Percentiles rank a stretch among this genome's conserved stretches.
Conservation (phyloP, 2,888 invertebrate species). For the Phalera bucephala region DNA sequence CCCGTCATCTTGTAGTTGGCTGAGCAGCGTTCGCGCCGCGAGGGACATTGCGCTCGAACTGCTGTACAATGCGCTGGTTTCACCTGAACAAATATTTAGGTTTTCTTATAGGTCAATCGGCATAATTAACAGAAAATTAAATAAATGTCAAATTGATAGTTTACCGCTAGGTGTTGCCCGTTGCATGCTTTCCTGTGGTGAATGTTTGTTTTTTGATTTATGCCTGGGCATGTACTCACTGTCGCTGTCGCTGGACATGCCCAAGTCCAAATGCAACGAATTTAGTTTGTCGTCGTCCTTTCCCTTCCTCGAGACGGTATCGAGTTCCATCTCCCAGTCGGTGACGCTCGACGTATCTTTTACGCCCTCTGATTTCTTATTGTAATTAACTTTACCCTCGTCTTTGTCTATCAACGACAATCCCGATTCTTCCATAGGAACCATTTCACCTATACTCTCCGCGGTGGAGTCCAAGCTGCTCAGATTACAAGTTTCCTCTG, state of each 20-base stretch:
- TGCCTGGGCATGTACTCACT: slow-evolving; percentile 64
- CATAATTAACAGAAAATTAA: slow-evolving; percentile 37
- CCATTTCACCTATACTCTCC: slow-evolving; percentile 65
- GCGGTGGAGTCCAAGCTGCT: slow-evolving; percentile 70
- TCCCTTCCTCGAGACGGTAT: slow-evolving; percentile 72
- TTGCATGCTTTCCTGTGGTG: slow-evolving; percentile 55
- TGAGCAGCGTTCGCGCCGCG: slow-evolving; percentile 73
- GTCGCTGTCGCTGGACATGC: slow-evolving; percentile 80
- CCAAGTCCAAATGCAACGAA: slow-evolving; percentile 72
- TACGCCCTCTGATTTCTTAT: slow-evolving; percentile 54
- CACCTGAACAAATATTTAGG: slow-evolving; percentile 62
- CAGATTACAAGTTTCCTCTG: slow-evolving; percentile 64
- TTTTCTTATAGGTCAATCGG: slow-evolving; percentile 39
- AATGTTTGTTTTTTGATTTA: slow-evolving; percentile 56
- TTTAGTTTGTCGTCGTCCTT: slow-evolving; percentile 74
- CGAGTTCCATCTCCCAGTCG: slow-evolving; percentile 85
- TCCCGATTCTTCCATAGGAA: slow-evolving; percentile 50
- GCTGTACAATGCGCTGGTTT: slow-evolving; percentile 65
- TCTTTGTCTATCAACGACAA: slow-evolving; percentile 54
- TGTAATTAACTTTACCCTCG: slow-evolving; percentile 48
- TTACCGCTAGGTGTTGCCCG: slow-evolving; percentile 66
- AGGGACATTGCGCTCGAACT: slow-evolving; percentile 64
- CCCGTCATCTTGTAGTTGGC: slow-evolving; percentile 80
- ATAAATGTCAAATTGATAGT: slow-evolving; percentile 32
- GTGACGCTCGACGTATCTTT: slow-evolving; percentile 72